Evolutionary conservation across 2,888 invertebrate genomes (phyloP).

Genomic region (Nomada fucata): DNA sequence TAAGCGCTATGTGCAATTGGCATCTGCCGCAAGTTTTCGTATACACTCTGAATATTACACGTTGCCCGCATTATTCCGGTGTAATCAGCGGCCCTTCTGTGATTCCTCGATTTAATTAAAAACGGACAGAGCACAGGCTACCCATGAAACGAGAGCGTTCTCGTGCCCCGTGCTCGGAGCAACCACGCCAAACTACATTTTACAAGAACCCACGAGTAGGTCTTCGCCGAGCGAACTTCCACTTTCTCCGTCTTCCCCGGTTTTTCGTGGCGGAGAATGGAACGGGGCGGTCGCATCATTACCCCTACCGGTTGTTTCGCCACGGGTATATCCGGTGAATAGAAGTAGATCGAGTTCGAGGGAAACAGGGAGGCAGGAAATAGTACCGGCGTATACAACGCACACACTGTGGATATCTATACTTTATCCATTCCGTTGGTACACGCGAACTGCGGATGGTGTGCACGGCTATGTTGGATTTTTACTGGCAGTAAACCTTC

Average conservation of each 20-base stretch:
- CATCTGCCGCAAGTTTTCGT: neutral
- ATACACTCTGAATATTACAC: neutral
- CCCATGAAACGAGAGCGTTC: constrained; percentile 8
- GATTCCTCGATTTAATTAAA: constrained; percentile 58
- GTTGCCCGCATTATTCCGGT: constrained; percentile 8
- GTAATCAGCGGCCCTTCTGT: neutral
- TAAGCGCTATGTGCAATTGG: too few relatives aligned
- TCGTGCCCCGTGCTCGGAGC: too few relatives aligned
- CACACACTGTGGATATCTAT: constrained; percentile 50
- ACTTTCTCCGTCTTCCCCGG: neutral
- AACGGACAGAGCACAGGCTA: neutral
- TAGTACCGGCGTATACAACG: constrained; percentile 16
- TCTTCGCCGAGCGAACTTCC: constrained; percentile 12
- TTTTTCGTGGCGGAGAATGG: constrained; percentile 21
- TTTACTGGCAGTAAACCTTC: constrained; percentile 75
- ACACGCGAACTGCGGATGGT: constrained; percentile 28
- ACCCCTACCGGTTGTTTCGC: constrained; percentile 48
- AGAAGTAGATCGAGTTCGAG: constrained; percentile 33
- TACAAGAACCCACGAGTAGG: neutral
- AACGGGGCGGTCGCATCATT: constrained; percentile 53
- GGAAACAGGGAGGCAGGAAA: neutral
- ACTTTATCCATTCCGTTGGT: constrained; percentile 55
- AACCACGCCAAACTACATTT: too few relatives aligned
- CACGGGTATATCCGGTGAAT: constrained; percentile 41
- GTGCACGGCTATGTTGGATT: constrained; percentile 59